These are phyloP conservation scores for Callithrix jacchus DNA, from an alignment of 2,113 vertebrate genomes.

Conservation along the genomic window DNA sequence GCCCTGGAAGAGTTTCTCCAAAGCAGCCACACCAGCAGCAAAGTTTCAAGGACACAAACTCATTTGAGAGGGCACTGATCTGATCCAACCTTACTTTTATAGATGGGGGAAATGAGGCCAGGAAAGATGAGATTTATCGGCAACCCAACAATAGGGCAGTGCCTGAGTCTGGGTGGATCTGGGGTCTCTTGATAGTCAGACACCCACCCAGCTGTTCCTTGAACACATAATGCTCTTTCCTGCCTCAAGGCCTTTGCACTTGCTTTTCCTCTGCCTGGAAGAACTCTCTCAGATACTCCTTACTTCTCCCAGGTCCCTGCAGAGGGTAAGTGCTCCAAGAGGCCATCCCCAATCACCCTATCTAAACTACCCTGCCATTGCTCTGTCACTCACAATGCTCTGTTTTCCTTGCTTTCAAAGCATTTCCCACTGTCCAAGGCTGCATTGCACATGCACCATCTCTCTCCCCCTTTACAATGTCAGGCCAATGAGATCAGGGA, in stretches of 20 bases:
- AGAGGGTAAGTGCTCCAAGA: neutral
- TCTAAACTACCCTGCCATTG: neutral
- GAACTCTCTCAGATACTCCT: neutral
- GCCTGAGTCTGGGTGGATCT: neutral
- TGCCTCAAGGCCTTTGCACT: neutral
- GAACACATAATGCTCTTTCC: too few species aligned
- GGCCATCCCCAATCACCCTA: neutral
- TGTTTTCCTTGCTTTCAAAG: neutral
- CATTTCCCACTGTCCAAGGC: neutral
- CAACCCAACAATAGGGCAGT: neutral
- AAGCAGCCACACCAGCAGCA: neutral
- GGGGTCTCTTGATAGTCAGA: neutral
- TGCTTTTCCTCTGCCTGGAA: neutral
- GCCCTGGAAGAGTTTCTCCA: neutral
- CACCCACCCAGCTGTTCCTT: neutral
- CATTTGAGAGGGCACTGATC: neutral
- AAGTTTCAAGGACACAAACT: neutral
- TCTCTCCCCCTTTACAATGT: neutral
- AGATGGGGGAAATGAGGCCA: neutral
- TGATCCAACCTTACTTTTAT: neutral
- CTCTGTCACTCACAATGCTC: neutral
- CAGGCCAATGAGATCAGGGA: neutral
- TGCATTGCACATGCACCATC: accelerated
- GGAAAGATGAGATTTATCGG: neutral
- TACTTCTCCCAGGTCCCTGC: neutral